Percentiles rank a stretch among this genome's conserved stretches.
Conservation (phyloP, 23 tunicate species). For the Clavelina lepadiformis region DNA sequence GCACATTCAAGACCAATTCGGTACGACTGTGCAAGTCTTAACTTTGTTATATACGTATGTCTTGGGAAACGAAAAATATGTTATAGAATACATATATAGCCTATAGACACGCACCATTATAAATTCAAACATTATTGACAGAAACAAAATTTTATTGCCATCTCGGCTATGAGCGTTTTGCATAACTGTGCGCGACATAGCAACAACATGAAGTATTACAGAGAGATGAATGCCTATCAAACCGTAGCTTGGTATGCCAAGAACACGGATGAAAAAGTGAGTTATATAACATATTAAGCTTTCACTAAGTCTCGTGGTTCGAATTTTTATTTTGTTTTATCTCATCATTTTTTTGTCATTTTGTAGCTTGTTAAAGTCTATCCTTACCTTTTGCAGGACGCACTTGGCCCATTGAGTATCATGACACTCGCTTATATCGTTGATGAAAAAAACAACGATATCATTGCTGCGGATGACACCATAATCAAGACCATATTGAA, state of each 20-base stretch:
- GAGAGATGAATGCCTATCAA: slow-evolving; percentile 18
- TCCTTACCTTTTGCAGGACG: slow-evolving; percentile 1
- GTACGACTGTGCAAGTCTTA: too few relatives aligned
- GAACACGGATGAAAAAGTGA: slow-evolving; percentile 32
- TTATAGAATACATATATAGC: too few relatives aligned
- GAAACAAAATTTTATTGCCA: slow-evolving; percentile 10
- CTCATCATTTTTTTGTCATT: too few relatives aligned
- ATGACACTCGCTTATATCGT: slow-evolving; percentile 50
- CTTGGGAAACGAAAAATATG: too few relatives aligned
- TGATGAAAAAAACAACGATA: slow-evolving; percentile 59
- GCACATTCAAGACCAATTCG: slow-evolving; percentile 12
- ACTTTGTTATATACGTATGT: too few relatives aligned
- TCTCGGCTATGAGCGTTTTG: slow-evolving; percentile 41
- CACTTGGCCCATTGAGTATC: slow-evolving; percentile 18
- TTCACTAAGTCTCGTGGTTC: not conserved
- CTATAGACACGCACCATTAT: too few relatives aligned
- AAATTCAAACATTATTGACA: too few relatives aligned
- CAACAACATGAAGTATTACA: slow-evolving; percentile 43
- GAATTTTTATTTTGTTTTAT: not conserved
- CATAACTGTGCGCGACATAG: slow-evolving; percentile 45
- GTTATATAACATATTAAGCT: not conserved
- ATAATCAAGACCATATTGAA: slow-evolving; percentile 35
- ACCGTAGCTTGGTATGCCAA: slow-evolving; percentile 52
- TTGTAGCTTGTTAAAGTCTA: not conserved
- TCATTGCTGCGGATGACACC: slow-evolving; percentile 37